Evolutionary conservation across 2,113 vertebrate genomes (phyloP).

Genomic region (Crotalus tigris): DNA sequence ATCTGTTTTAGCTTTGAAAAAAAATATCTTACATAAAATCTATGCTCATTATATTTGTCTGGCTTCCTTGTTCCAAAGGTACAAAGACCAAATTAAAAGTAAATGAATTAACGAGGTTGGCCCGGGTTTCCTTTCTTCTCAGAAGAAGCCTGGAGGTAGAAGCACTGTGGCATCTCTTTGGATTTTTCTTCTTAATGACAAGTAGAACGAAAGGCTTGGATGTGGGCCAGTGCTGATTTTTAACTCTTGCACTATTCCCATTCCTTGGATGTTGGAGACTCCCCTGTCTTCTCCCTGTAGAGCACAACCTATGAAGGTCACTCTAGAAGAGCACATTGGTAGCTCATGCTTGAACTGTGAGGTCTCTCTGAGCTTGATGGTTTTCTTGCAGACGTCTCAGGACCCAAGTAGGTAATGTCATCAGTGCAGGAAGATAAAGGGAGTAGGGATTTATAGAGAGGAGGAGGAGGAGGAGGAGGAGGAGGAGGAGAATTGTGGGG

Average conservation of each 20-base stretch:
- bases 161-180: background rate
- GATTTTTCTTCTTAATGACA: background rate
- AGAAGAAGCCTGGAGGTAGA: background rate
- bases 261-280: background rate
- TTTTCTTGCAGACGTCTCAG: too few species aligned
- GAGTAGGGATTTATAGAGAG: too few species aligned
- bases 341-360: too few species aligned
- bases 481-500: too few species aligned
- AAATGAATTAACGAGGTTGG: background rate
- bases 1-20: background rate
- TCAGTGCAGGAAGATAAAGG: too few species aligned
- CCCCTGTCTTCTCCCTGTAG: too few species aligned
- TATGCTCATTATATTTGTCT: slow-evolving; percentile 2
- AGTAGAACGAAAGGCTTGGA: background rate
- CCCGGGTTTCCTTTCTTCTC: background rate
- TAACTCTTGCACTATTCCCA: background rate
- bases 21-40: background rate
- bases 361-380: too few species aligned
- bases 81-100: slow-evolving; percentile 9
- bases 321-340: too few species aligned
- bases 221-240: background rate
- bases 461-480: too few species aligned
- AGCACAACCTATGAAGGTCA: too few species aligned
- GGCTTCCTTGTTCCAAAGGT: background rate
- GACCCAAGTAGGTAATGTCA: too few species aligned